Percentiles rank a stretch among this genome's conserved stretches.
Evolutionary conservation across 2,888 invertebrate species (phyloP).

Genomic region (Ormia ochracea): DNA sequence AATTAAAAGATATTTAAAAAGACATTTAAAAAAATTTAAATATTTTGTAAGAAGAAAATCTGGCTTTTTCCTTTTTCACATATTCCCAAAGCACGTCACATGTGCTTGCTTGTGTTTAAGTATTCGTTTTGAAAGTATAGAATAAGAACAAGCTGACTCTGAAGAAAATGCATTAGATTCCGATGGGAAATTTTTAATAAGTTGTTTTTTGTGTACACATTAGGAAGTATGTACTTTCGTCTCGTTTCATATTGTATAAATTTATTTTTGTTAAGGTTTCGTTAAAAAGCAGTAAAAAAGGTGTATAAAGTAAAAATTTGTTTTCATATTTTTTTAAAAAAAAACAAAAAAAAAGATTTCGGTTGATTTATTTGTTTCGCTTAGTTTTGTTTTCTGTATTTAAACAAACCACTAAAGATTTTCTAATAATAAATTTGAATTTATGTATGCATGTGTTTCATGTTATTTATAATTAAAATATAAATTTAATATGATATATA

Average conservation of each 20-base stretch:
- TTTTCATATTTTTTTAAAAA: slow-evolving; percentile 32
- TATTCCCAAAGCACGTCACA: background rate
- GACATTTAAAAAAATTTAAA: background rate
- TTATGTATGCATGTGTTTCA: slow-evolving; percentile 7
- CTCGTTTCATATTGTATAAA: slow-evolving; percentile 17
- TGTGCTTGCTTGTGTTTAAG: background rate
- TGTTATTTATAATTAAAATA: slow-evolving; percentile 45
- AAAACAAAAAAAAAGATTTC: slow-evolving; percentile 27
- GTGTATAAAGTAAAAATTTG: slow-evolving; percentile 48
- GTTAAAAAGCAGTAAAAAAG: slow-evolving; percentile 53
- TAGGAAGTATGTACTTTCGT: slow-evolving; percentile 3
- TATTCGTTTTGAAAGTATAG: slow-evolving; percentile 12
- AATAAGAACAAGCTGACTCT: slow-evolving; percentile 30
- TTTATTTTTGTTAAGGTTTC: background rate
- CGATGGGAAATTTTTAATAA: slow-evolving; percentile 7
- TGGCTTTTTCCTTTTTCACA: background rate
- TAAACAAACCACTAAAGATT: slow-evolving; percentile 34
- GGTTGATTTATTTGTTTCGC: slow-evolving; percentile 1
- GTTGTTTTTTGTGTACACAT: background rate
- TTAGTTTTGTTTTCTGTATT: slow-evolving; percentile 2
- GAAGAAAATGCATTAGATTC: slow-evolving; percentile 43
- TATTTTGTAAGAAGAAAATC: background rate
- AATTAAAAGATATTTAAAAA: background rate
- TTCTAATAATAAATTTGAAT: slow-evolving; percentile 4
- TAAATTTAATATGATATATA: slow-evolving; percentile 49